These are phyloP conservation scores for Prunella strophiata DNA, from an alignment of 2,797 vertebrate genomes.

Conservation along the genomic window DNA sequence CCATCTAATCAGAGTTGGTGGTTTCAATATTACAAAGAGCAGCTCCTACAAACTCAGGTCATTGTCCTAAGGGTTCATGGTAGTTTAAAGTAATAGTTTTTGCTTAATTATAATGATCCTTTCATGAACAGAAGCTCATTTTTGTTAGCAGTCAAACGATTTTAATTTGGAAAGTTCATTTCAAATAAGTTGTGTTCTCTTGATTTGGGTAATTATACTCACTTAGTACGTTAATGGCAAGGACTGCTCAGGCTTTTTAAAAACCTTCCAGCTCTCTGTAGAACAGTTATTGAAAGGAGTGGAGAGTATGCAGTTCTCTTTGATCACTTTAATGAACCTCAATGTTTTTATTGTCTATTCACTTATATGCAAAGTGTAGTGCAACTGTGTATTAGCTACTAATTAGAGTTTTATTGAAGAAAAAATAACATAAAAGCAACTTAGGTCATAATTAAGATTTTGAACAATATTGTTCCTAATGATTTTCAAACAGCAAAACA, in stretches of 20 bases:
- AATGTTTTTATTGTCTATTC: slow-evolving; percentile 66
- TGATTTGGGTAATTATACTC: slow-evolving; percentile 67
- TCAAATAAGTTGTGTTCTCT: slow-evolving; percentile 64
- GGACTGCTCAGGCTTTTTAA: slow-evolving; percentile 45
- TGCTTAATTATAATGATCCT: slow-evolving; percentile 53
- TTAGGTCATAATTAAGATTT: slow-evolving; percentile 41
- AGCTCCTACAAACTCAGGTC: slow-evolving; percentile 1
- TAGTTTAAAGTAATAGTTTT: slow-evolving; percentile 53
- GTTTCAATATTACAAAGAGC: background rate
- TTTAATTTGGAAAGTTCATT: slow-evolving; percentile 70
- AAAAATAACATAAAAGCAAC: slow-evolving; percentile 55
- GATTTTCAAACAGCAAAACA: slow-evolving; percentile 44
- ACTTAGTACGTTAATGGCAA: slow-evolving; percentile 63
- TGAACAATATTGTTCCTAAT: slow-evolving; percentile 36
- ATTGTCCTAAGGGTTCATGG: slow-evolving; percentile 43
- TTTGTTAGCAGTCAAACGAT: slow-evolving; percentile 59
- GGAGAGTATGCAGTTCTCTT: slow-evolving; percentile 46
- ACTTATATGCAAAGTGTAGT: slow-evolving; percentile 41
- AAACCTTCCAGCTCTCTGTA: slow-evolving; percentile 56
- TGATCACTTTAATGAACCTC: slow-evolving; percentile 72
- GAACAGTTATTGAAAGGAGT: slow-evolving; percentile 63
- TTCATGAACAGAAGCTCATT: slow-evolving; percentile 57
- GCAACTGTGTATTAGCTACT: slow-evolving; percentile 55
- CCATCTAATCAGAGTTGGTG: background rate
- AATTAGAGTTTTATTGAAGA: slow-evolving; percentile 61